A percentile compares a stretch with the other conserved stretches of the same genome.
Conservation (phyloP, 2,888 invertebrate genomes). For the Disparrhopalites patrizii region DNA sequence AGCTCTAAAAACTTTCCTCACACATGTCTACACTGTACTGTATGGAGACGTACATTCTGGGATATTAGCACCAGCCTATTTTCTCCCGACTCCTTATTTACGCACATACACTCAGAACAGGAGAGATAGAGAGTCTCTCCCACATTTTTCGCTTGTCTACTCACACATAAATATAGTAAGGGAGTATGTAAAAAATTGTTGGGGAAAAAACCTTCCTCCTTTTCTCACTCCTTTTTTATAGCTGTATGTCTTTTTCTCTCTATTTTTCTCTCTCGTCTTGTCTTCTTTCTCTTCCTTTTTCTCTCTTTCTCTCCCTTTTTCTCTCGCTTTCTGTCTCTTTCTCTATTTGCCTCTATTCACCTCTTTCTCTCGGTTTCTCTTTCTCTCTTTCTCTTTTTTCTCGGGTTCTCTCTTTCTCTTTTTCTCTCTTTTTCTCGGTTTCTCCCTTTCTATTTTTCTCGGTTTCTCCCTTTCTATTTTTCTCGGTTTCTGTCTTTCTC, state of each 20-base stretch:
- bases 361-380: background rate
- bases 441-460: no score
- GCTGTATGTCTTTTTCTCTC: background rate
- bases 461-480: no score
- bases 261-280: background rate
- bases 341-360: background rate
- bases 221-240: no score
- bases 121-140: no score
- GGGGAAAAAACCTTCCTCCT: background rate
- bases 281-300: no score
- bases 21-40: background rate
- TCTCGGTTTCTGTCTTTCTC: no score
- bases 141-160: no score
- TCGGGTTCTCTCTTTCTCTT: background rate
- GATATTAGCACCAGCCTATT: no score
- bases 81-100: no score
- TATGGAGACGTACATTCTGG: no score
- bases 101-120: no score
- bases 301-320: background rate
- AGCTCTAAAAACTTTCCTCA: background rate
- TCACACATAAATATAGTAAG: background rate
- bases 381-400: background rate
- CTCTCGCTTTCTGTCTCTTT: background rate
- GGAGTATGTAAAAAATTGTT: background rate
- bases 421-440: no score